Evolutionary conservation across 1,140 invertebrate species (phyloP), one percentile per base, ranked within the genome.

Genomic region (Teleopsis dalmanni): DNA sequence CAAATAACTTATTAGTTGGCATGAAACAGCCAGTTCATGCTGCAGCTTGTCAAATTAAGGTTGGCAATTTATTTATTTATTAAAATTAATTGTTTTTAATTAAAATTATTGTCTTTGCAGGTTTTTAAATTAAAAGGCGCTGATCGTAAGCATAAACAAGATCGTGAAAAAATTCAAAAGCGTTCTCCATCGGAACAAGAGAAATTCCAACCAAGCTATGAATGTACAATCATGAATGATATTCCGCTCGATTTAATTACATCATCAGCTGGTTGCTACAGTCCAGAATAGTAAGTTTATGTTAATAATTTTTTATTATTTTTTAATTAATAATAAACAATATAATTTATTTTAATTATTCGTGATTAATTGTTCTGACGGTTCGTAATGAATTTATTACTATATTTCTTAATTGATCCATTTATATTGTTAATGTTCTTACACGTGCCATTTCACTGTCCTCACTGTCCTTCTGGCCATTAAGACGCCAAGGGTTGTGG

Each of bases 71-170:
- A n/a, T n/a, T n/a, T n/a, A n/a, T n/a, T n/a, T n/a, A n/a, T n/a
- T n/a, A n/a, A 4, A 14, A 16, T 35, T 35, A 35, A 35, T 35
- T 37, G 9, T n/a, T 37, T 14, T 37, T 37, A 8, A 3, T 40
- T 13, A 2, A 40, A 23, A 16, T 40, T 21, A 18, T 42, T 11
- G 1, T n/a, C 16, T 33, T 33, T 47, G 3, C 36, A 65, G 77
- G 83, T 85, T 26, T 89, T 90, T 58, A 85, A 95, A 75, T 73
- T 95, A 40, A 96, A 97, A 75, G 95, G 95, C 13, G 95, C 93
- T 0, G 94, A 98, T 72, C 76, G 95, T 38, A 98, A 98, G 67
- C 93, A 97, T 66, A 97, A 97, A 72, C 95, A 96, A 62, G 95
- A 98, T 72, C 74, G 91, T 14, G 93, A 97, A 62, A 97, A 96